These are phyloP conservation scores for Lophius piscatorius DNA, from an alignment of 2,113 vertebrate species.

Conservation along the genomic window DNA sequence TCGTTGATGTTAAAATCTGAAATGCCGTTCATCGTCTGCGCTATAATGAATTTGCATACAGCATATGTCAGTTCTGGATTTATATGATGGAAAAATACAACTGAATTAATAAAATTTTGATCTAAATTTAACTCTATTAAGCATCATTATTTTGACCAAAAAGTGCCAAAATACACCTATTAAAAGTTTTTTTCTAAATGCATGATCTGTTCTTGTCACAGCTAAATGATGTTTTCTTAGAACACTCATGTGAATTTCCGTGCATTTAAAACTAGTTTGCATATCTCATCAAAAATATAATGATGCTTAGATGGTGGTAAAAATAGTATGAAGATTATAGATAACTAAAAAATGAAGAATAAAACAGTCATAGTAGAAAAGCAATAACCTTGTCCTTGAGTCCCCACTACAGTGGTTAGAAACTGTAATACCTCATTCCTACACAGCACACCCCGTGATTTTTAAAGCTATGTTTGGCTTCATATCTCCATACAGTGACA, in stretches of 20 bases:
- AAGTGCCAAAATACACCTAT: neutral
- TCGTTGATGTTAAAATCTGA: neutral
- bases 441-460: neutral
- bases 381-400: neutral
- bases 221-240: neutral
- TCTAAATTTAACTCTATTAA: neutral
- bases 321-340: neutral
- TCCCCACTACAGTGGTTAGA: neutral
- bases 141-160: neutral
- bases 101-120: neutral
- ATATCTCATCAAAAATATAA: neutral
- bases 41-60: conserved; percentile 4
- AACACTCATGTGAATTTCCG: neutral
- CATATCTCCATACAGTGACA: conserved; percentile 12
- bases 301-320: neutral
- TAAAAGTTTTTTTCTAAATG: neutral
- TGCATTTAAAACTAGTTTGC: neutral
- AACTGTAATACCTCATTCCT: neutral
- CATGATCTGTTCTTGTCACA: neutral
- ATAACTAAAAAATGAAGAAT: neutral
- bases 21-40: conserved; percentile 11
- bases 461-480: conserved; percentile 5
- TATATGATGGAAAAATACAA: neutral
- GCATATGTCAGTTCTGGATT: neutral
- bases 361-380: neutral